Conservation (phyloP, 2,113 vertebrate genomes). For the Atractosteus spatula region DNA sequence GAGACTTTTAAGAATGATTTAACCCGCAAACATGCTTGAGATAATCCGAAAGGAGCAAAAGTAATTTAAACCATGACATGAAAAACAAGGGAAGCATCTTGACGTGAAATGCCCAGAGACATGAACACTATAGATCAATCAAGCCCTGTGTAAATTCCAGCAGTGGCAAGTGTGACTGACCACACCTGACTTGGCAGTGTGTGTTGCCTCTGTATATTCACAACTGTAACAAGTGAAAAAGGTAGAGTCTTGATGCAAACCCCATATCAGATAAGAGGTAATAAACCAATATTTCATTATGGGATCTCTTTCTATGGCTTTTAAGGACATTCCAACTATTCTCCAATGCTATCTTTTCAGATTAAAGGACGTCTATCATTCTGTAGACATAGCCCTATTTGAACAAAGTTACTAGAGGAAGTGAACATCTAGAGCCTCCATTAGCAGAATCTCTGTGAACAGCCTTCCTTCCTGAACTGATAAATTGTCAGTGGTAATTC, state of each 20-base stretch:
- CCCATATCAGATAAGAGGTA: constrained; percentile 15
- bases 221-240: constrained; percentile 18
- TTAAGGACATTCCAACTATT: neutral
- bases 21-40: no score
- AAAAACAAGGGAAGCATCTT: no score
- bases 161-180: constrained; percentile 29
- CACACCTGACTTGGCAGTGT: constrained; percentile 2
- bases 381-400: no score
- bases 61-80: no score
- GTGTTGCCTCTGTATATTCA: constrained; percentile 4
- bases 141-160: neutral
- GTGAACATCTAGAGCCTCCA: neutral
- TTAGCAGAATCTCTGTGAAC: neutral
- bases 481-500: neutral
- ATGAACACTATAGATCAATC: neutral
- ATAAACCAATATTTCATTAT: neutral
- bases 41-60: no score
- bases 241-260: neutral
- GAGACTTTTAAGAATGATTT: no score
- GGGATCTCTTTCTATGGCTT: neutral
- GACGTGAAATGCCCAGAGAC: no score
- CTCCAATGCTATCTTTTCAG: no score
- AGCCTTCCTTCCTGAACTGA: neutral
- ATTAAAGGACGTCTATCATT: no score
- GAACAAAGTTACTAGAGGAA: neutral